A percentile compares a stretch with the other conserved stretches of the same genome.
Conservation (phyloP, 2,113 vertebrate genomes). For the Suricata suricatta region DNA sequence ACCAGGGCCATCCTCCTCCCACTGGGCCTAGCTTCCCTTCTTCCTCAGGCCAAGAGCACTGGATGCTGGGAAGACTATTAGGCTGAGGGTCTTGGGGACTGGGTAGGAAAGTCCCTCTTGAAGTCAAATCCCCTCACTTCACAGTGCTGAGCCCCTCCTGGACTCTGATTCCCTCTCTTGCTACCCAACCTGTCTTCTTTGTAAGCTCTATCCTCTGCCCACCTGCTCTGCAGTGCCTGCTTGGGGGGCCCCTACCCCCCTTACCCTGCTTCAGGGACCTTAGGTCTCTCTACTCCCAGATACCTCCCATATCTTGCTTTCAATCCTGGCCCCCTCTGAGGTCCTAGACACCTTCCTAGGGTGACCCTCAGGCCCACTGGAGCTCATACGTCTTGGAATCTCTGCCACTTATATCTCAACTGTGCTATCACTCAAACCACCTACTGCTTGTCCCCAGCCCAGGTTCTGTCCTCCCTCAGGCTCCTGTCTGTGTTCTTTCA, state of each 20-base stretch:
- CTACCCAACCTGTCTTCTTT: too few relatives aligned
- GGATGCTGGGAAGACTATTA: not conserved
- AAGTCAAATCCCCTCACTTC: not conserved
- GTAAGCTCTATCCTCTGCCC: not conserved
- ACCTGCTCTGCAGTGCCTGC: not conserved
- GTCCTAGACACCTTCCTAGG: not conserved
- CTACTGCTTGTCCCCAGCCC: not conserved
- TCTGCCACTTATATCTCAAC: not conserved
- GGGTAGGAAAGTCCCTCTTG: not conserved
- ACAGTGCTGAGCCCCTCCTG: not conserved
- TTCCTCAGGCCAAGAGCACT: not conserved
- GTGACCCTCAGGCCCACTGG: not conserved
- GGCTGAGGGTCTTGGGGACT: not conserved
- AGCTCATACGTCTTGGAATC: not conserved
- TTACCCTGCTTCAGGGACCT: not conserved
- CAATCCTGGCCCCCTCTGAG: not conserved
- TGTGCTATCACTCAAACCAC: not conserved
- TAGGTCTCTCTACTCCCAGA: not conserved
- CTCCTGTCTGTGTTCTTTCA: not conserved
- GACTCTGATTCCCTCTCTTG: not conserved
- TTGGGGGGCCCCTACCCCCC: not conserved
- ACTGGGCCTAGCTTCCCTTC: not conserved
- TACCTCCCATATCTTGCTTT: not conserved
- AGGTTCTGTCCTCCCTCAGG: not conserved
- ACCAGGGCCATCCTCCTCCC: not conserved